Base-by-base conservation (phyloP, 2,797 vertebrate genomes). In the Tragopan temminckii region DNA sequence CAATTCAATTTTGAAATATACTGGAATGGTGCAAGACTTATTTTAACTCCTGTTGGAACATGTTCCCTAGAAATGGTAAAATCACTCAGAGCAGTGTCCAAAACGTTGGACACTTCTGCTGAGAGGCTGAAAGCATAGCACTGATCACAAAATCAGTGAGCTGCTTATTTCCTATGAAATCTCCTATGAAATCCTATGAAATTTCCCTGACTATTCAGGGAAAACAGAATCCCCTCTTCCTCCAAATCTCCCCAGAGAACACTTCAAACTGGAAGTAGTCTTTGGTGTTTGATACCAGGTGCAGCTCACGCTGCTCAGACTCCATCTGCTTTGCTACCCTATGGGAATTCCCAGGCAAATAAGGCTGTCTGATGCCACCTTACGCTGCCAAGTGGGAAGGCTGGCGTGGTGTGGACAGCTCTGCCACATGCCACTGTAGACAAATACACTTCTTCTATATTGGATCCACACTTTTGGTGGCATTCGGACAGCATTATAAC, bases 371-470 rank as follows among this genome's bases (percentile, higher is more conserved):
- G 67, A 45, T 71, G 36, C 58, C 0, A 3, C 42, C 42, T 68
- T 36, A 61, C 1, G 9, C 29, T 82, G 62, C 66, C 79, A 77
- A 94, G 53, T 13, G 40, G 80, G 36, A 61, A 80, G 16, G 12
- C 46, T 89, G 67, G 27, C 4, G 0, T 8, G 52, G 18, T 33
- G n/a, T 6, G 31, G 45, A 55, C 0, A 0, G 15, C 7, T 78
- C 40, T 89, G 21, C 52, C 57, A 31, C 1, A 0, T 67, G 52
- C 45, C 61, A 31, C 8, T 11, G 52, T 42, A 89, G 75, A 62
- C 6, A 70, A 88, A 50, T 18, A 5, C 7, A n/a, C 7, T 36
- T 68, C 21, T 7, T 46, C 75, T 74, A 27, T 48, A 61, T 77
- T 84, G 71, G n/a, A 31, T 74, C 17, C 42, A 78, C 21, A 19